A percentile compares a stretch with the other conserved stretches of the same genome.
phyloP scores from a whole-genome alignment of 2,888 invertebrate species.

The Seladonia tumulorum region DNA sequence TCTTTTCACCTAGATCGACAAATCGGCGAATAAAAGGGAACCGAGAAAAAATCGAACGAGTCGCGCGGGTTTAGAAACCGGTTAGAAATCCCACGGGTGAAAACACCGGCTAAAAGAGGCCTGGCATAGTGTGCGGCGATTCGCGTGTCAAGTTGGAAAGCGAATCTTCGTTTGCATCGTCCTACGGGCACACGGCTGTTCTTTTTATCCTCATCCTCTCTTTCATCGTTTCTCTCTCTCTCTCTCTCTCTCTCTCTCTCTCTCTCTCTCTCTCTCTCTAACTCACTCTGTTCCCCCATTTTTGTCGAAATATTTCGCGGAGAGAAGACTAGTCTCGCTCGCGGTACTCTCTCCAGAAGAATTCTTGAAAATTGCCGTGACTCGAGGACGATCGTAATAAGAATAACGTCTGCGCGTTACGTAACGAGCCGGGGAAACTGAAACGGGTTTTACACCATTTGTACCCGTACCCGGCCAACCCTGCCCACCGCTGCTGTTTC shows the following conservation, averaged over 20 bases:
- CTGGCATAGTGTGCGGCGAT: constrained; percentile 18
- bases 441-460: constrained; percentile 9
- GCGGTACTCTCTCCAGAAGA: neutral
- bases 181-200: constrained; percentile 19
- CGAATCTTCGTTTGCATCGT: constrained; percentile 54
- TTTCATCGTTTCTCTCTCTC: neutral
- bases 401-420: constrained; percentile 1
- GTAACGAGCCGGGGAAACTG: neutral
- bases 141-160: constrained; percentile 54
- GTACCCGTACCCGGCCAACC: neutral
- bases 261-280: too few species aligned
- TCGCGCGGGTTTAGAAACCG: constrained; percentile 68
- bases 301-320: neutral
- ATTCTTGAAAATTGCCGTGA: neutral
- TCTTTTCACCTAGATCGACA: constrained; percentile 43
- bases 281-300: neutral
- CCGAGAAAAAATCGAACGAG: constrained; percentile 68
- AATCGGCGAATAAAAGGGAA: constrained; percentile 50
- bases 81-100: constrained; percentile 69
- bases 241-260: too few species aligned
- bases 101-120: constrained; percentile 56
- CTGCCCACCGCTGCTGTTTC: neutral
- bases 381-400: constrained; percentile 2
- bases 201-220: neutral
- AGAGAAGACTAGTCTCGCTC: neutral